Base-by-base conservation (phyloP, 2,888 invertebrate genomes). In the Venustoraphidia nigricollis region DNA sequence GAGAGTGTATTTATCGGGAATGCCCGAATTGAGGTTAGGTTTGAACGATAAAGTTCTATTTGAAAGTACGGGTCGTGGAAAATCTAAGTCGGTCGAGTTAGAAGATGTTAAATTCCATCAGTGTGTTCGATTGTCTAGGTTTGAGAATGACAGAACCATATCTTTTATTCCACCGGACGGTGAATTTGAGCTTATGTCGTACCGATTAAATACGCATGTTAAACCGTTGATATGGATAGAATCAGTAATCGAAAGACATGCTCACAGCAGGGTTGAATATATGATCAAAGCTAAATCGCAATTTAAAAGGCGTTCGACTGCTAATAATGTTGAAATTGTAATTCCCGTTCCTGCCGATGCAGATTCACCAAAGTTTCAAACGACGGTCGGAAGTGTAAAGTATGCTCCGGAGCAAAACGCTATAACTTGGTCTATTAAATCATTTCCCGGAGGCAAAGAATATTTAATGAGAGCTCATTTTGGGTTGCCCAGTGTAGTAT, bases 101-200 rank as follows among this genome's bases (percentile, higher is more conserved):
- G 97, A 97, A 67, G 97, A 97, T 70, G 95, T 96, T 0, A 98
- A 98, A 64, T 97, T 97, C 62, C 97, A 98, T 65, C 97, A 97
- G 63, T 98, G 97, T 65, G 97, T 98, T 1, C 75, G 97, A 54
- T 68, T 98, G 53, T 96, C 96, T 0, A 75, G 97, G 48, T 97
- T 97, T 66, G 97, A 98, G 66, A 96, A 96, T 65, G 97, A 98
- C 65, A 78, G 97, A 48, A 98, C 97, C 0, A 96, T 96, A 57
- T 95, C 92, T 0, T 97, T 98, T 65, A 95, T 98, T 60, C 97
- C 97, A 49, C 97, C 97, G 0, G 97, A 97, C 72, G 97, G 97
- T 13, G 97, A 97, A 66, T 97, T 98, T 71, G 97, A 98, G 65
- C 70, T 98, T 50, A 98, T 98, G 96, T 95, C 95, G 0, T 97